These are phyloP conservation scores for Ceratosolen fusciceps DNA, from an alignment of 1,140 invertebrate species.

Conservation along the genomic window DNA sequence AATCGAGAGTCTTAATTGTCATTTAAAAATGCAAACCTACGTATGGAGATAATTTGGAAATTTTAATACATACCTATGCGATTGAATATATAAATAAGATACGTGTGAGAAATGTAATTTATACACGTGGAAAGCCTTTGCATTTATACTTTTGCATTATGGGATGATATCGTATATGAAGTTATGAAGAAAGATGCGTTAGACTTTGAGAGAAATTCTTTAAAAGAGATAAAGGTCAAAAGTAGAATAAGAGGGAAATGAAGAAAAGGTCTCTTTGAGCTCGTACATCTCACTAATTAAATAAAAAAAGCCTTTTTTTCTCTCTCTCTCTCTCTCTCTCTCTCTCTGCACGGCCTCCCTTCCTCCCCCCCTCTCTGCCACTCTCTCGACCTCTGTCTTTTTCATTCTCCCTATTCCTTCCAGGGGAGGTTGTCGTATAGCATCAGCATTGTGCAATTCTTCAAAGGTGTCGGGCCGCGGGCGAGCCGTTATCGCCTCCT, in stretches of 20 bases:
- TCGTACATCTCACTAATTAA: constrained; percentile 67
- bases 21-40: too few relatives aligned
- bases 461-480: constrained; percentile 60
- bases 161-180: not conserved
- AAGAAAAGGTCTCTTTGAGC: constrained; percentile 59
- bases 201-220: not conserved
- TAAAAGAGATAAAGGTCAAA: not conserved
- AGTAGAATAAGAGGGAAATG: constrained; percentile 45
- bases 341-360: constrained; percentile 30
- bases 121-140: not conserved
- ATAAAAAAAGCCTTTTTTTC: constrained; percentile 58
- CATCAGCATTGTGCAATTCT: constrained; percentile 54
- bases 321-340: constrained; percentile 2
- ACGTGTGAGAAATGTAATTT: not conserved
- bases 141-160: not conserved
- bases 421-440: constrained; percentile 23
- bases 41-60: too few relatives aligned
- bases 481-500: constrained; percentile 51
- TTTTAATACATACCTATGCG: not conserved
- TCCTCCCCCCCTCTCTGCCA: constrained; percentile 33
- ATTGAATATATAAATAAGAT: not conserved
- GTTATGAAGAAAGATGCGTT: not conserved
- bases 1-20: too few relatives aligned
- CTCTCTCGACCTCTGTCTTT: constrained; percentile 30
- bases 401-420: not conserved